Evolutionary conservation across 2,797 vertebrate species (phyloP).

Genomic region (Mormyrops attenuatus): DNA sequence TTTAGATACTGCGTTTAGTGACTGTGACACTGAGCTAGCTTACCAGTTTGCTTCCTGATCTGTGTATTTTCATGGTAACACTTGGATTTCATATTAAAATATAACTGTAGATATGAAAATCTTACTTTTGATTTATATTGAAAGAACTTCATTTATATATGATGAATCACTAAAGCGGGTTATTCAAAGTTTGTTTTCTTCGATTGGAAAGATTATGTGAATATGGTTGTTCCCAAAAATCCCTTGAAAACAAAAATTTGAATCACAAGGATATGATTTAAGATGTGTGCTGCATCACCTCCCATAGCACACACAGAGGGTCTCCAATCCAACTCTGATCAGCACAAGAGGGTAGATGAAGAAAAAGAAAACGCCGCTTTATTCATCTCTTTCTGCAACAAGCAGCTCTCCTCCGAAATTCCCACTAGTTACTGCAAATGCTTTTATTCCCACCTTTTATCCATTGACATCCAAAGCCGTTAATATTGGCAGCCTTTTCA

Average conservation of each 20-base stretch:
- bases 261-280: neutral
- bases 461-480: neutral
- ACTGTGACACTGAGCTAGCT: neutral
- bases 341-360: neutral
- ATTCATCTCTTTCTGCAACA: neutral
- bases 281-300: neutral
- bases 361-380: neutral
- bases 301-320: neutral
- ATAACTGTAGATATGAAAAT: neutral
- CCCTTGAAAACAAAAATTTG: neutral
- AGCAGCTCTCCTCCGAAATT: neutral
- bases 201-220: neutral
- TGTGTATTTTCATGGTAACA: neutral
- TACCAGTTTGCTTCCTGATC: neutral
- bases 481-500: conserved; percentile 1
- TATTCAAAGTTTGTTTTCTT: neutral
- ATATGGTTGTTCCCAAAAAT: neutral
- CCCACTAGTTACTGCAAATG: neutral
- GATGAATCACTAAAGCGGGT: neutral
- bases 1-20: neutral
- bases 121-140: neutral
- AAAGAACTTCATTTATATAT: neutral
- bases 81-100: neutral
- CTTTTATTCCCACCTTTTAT: neutral
- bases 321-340: neutral